A percentile compares a stretch with the other conserved stretches of the same genome.
Evolutionary conservation across 2,888 invertebrate genomes (phyloP).

Genomic region (Papilio gigon): DNA sequence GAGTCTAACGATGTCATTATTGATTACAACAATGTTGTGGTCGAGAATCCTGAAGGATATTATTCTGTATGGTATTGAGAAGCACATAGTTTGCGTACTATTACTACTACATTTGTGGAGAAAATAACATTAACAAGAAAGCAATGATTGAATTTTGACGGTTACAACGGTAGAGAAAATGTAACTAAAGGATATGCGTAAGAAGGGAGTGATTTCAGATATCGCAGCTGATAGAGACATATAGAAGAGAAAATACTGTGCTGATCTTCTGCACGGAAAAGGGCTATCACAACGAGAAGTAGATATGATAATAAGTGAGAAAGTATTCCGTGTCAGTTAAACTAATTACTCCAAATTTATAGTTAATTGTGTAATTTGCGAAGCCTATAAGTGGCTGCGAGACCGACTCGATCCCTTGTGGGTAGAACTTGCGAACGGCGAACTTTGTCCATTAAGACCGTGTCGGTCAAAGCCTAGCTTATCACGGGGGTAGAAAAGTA

Average conservation of each 20-base stretch:
- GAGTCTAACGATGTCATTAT: constrained; percentile 5
- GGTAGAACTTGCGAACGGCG: constrained; percentile 69
- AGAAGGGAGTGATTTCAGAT: background rate
- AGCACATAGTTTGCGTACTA: too few relatives aligned
- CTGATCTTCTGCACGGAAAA: background rate
- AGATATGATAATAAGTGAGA: background rate
- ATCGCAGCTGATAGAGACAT: background rate
- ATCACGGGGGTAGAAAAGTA: background rate
- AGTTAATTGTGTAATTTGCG: constrained; percentile 44
- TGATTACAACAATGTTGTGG: background rate
- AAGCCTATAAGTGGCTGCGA: constrained; percentile 46
- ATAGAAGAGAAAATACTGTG: background rate
- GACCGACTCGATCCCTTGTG: constrained; percentile 52
- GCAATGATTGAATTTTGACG: too few relatives aligned
- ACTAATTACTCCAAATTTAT: constrained; percentile 20
- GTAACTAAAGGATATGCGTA: background rate
- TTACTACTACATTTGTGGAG: too few relatives aligned
- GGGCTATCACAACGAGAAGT: background rate
- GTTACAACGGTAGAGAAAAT: too few relatives aligned
- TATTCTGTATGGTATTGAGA: background rate
- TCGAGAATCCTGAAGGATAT: background rate
- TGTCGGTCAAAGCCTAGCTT: constrained; percentile 55
- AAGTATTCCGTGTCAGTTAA: background rate
- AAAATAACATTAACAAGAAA: too few relatives aligned
- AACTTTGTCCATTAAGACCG: constrained; percentile 72